Evolutionary conservation across 1,140 invertebrate genomes (phyloP), one percentile per base, ranked within the genome.

Genomic region (Mercenaria mercenaria): DNA sequence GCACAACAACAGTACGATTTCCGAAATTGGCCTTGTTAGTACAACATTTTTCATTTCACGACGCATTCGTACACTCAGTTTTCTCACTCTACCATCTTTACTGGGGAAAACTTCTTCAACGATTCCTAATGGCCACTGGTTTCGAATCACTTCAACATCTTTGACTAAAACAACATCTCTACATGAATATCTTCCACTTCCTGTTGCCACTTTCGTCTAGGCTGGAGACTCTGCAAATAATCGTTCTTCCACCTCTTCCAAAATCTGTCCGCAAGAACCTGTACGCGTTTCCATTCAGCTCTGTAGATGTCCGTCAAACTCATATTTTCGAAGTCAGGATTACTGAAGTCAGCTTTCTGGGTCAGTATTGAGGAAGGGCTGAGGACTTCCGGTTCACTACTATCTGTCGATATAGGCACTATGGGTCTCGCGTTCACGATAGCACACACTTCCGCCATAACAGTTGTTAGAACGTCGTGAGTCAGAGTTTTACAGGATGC

Each of bases 141-240:
- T 82, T 32, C 91, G 23, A 20, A n/a, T 50, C 18, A 39, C 8
- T 1, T 59, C 39, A 20, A 67, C 47, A 18, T 92, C 91, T 41
- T 32, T 74, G 2, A 91, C n/a, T n/a, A 91, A 47, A n/a, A 92
- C 91, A 20, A 92, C 43, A 67, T 92, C 91, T 47, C 83, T 34
- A 59, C n/a, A 41, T 90, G 64, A 13, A 92, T 0, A 47, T 91
- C 61, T 37, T 13, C 0, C 18, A 37, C 23, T 20, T 11, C 26
- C 13, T 67, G 26, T 26, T 64, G n/a, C 90, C 85, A 81, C 59
- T 83, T 88, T 8, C 50, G 23, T 15, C 61, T 34, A 18, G 10
- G 23, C 59, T 90, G 81, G 0, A 90, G 50, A 80, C n/a, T 26
- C 13, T 64, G 56, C 23, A 91, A n/a, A 47, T 86, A 91, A 20